Base-by-base conservation (phyloP, 2,797 vertebrate genomes). In the Anniella stebbinsi region DNA sequence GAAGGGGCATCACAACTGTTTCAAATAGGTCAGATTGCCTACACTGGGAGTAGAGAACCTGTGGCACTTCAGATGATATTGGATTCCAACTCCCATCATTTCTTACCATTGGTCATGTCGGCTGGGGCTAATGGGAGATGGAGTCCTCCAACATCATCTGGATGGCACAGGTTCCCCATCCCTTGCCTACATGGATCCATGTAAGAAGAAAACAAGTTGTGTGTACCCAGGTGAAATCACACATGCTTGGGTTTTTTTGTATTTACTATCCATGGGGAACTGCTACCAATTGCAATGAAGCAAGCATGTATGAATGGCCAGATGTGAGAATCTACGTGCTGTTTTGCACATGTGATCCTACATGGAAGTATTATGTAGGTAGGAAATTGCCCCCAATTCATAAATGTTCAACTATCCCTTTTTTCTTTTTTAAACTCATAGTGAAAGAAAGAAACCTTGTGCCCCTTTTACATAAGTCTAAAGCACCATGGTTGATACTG, bases 51-150 rank as follows among this genome's bases (percentile, higher is more conserved):
- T 57, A 11, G 54, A 57, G 54, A 57, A 57, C 54, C 51, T 6
- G 51, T 54, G 51, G 51, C 51, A 4, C 11, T 57, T 12, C 54
- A 2, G 54, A 57, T 57, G 13, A 13, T 57, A 12, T 57, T 15
- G 11, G 54, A 57, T 12, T 57, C 12, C 13, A 57, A 9, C 51
- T 92, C 91, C 83, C 80, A 54, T 38, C 48, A 3, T 89, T 89
- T 13, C 69, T 72, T 4, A 66, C 63, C 63, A 66, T 25, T 66
- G 69, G n/a, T n/a, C 69, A n/a, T 7, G 13, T 33, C 15, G 28
- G 33, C 69, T 72, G 33, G 69, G 69, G 30, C 33, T n/a, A 33
- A n/a, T 72, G 69, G 69, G 33, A 72, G 30, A 13, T 72, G 69
- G 13, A n/a, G 69, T n/a, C 33, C 3, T 72, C 33, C 13, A 72